phyloP scores from a whole-genome alignment of 92 coral and sea anemone genomes.

The Actinostola sp. region DNA sequence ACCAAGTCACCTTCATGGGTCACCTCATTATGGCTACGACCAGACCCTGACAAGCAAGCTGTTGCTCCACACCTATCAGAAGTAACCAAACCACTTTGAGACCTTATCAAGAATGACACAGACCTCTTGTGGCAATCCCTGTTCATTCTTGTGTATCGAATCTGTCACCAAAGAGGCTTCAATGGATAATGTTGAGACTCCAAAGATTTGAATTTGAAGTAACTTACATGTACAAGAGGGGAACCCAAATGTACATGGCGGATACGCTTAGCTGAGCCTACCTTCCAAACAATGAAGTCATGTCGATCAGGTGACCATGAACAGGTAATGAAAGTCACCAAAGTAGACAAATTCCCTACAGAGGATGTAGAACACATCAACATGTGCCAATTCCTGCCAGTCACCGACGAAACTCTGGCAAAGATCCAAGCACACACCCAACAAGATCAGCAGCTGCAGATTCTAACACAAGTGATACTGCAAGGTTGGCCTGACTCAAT shows the following conservation, averaged over 20 bases:
- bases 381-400: constrained; percentile 43
- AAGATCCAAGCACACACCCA: constrained; percentile 30
- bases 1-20: too few species aligned
- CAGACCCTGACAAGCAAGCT: too few species aligned
- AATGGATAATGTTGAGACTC: constrained; percentile 21
- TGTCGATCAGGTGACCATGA: too few species aligned
- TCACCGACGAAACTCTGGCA: constrained; percentile 38
- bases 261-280: constrained; percentile 2
- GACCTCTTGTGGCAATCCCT: too few species aligned
- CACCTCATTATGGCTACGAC: too few species aligned
- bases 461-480: constrained; percentile 38
- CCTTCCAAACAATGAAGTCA: too few species aligned
- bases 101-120: too few species aligned
- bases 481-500: constrained; percentile 49
- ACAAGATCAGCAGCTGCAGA: constrained; percentile 21
- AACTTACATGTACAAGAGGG: constrained; percentile 27
- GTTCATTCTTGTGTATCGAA: too few species aligned
- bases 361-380: constrained; percentile 9
- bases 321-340: too few species aligned
- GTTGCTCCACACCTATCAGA: too few species aligned
- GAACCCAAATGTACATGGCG: constrained; percentile 7
- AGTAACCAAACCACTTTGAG: too few species aligned
- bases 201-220: constrained; percentile 27
- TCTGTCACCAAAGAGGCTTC: constrained; percentile 37
- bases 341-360: too few species aligned